Evolutionary conservation across 2,888 invertebrate species (phyloP).

Genomic region (Biston stratarius): DNA sequence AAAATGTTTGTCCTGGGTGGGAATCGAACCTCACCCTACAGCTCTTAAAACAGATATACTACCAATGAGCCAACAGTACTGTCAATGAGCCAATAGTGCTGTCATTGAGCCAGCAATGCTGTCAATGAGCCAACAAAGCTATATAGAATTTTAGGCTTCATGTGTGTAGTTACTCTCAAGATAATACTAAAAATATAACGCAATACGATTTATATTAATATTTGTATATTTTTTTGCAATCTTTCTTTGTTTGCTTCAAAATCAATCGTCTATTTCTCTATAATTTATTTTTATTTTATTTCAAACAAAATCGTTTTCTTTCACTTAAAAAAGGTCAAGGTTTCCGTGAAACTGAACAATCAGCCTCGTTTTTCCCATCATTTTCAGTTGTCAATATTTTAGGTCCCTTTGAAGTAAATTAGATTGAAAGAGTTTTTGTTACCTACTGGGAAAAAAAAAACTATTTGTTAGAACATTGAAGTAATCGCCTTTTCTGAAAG

Average conservation of each 20-base stretch:
- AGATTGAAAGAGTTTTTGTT: slow-evolving; percentile 31
- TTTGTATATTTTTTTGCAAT: too few relatives aligned
- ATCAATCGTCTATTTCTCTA: neutral
- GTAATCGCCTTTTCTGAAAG: slow-evolving; percentile 20
- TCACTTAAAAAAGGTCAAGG: slow-evolving; percentile 7
- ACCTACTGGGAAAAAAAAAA: slow-evolving; percentile 14
- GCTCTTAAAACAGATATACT: too few relatives aligned
- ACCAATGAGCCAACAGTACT: too few relatives aligned
- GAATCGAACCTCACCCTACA: too few relatives aligned
- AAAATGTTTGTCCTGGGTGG: too few relatives aligned
- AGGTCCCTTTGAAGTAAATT: slow-evolving; percentile 25
- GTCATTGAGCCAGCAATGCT: too few relatives aligned
- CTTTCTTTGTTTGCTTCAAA: neutral
- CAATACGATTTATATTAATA: too few relatives aligned
- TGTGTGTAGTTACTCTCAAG: too few relatives aligned
- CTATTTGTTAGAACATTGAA: slow-evolving; percentile 15
- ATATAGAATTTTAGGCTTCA: too few relatives aligned
- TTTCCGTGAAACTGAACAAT: slow-evolving; percentile 10
- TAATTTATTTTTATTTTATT: neutral
- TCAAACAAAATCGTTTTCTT: slow-evolving; percentile 6
- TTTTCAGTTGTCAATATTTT: slow-evolving; percentile 27
- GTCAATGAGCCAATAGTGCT: too few relatives aligned
- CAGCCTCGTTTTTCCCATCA: slow-evolving; percentile 2
- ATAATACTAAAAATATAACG: too few relatives aligned
- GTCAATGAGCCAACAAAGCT: too few relatives aligned